These are phyloP conservation scores for Natrix natrix DNA, from an alignment of 2,797 vertebrate genomes.

Conservation along the genomic window DNA sequence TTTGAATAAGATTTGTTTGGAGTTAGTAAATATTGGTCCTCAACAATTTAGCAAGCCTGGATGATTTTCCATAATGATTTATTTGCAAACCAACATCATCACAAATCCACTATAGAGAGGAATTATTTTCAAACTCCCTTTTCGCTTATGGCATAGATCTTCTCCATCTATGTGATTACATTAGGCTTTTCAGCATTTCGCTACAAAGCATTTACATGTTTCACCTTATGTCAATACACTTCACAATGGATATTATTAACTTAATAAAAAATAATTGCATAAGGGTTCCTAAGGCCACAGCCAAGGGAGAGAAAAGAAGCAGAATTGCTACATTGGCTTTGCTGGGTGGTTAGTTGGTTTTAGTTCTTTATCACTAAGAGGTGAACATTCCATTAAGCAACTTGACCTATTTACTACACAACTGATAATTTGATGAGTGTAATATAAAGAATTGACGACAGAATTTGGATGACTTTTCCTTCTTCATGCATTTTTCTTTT, in stretches of 20 bases:
- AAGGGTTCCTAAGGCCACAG: not conserved
- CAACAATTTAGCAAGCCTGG: conserved; percentile 63
- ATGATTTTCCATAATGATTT: conserved; percentile 59
- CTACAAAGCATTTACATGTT: conserved; percentile 56
- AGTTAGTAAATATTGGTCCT: conserved; percentile 56
- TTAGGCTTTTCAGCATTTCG: conserved; percentile 53
- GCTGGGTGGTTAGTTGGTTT: not conserved
- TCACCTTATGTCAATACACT: conserved; percentile 58
- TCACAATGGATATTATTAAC: conserved; percentile 54
- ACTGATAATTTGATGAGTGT: not conserved
- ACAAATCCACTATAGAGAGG: conserved; percentile 46
- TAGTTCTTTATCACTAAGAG: not conserved
- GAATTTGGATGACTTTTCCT: not conserved
- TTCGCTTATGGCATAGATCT: not conserved
- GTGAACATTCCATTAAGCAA: not conserved
- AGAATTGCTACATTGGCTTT: not conserved
- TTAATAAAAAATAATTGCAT: conserved; percentile 68
- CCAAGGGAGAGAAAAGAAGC: not conserved
- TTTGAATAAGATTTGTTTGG: conserved; percentile 43
- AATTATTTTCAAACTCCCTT: not conserved
- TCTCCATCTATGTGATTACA: conserved; percentile 20
- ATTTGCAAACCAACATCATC: conserved; percentile 49
- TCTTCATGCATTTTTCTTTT: not conserved
- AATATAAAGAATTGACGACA: not conserved
- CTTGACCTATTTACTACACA: not conserved